Conservation (phyloP, 2,888 invertebrate genomes). For the Mongoloraphidia duomilia region DNA sequence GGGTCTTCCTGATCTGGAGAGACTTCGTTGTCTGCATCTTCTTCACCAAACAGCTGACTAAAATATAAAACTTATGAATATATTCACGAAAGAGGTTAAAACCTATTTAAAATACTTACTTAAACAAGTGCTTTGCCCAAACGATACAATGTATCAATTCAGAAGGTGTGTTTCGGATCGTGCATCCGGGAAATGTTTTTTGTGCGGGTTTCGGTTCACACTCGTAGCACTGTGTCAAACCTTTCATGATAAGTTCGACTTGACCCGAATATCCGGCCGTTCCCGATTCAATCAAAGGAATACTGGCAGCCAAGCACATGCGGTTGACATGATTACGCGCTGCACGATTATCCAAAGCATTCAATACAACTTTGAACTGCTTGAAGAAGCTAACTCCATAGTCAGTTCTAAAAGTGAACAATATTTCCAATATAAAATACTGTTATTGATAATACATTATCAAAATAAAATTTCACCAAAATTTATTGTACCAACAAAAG, state of each 20-base stretch:
- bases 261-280: slow-evolving; percentile 96
- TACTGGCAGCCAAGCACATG: slow-evolving; percentile 90
- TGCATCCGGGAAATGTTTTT: slow-evolving; percentile 94
- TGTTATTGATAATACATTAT: neutral
- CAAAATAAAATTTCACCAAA: neutral
- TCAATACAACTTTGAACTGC: slow-evolving; percentile 81
- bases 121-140: slow-evolving; percentile 98
- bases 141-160: slow-evolving; percentile 99
- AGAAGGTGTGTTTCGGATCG: slow-evolving; percentile 96
- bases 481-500: neutral
- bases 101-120: slow-evolving; percentile 39
- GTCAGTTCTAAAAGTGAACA: slow-evolving; percentile 49
- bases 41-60: slow-evolving; percentile 93
- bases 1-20: slow-evolving; percentile 95
- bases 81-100: no score
- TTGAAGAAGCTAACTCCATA: slow-evolving; percentile 87
- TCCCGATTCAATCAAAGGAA: slow-evolving; percentile 93
- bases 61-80: slow-evolving; percentile 18
- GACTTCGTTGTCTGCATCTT: slow-evolving; percentile 93
- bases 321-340: slow-evolving; percentile 98
- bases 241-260: slow-evolving; percentile 76
- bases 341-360: slow-evolving; percentile 91
- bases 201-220: slow-evolving; percentile 84
- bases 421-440: slow-evolving; percentile 2
- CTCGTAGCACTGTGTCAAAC: slow-evolving; percentile 90